Conservation (phyloP, 2,797 vertebrate genomes). For the Chloroceryle amazona region DNA sequence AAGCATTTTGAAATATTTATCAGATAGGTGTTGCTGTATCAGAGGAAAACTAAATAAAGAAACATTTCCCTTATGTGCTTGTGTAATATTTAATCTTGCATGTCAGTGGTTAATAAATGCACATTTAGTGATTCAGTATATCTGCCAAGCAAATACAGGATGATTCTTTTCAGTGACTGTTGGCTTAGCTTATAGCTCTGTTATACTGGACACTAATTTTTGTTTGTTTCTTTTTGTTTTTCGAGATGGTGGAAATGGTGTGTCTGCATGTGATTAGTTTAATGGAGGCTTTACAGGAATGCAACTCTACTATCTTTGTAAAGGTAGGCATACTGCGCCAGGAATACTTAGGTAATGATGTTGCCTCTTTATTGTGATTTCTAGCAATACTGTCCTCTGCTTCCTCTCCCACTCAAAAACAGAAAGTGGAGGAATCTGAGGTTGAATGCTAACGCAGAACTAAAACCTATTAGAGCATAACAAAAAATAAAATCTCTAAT, state of each 20-base stretch:
- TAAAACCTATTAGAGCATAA: background rate
- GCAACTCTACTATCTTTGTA: slow-evolving; percentile 98
- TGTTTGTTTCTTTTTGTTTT: background rate
- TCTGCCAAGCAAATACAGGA: background rate
- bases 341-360: background rate
- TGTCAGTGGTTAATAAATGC: background rate
- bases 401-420: background rate
- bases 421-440: background rate
- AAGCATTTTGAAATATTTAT: background rate
- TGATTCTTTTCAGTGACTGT: background rate
- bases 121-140: background rate
- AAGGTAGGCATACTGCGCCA: slow-evolving; percentile 86
- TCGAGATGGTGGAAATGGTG: slow-evolving; percentile 99
- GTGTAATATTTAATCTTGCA: background rate
- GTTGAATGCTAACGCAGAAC: background rate
- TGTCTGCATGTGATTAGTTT: slow-evolving; percentile 98
- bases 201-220: background rate
- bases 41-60: background rate
- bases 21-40: background rate
- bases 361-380: background rate
- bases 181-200: background rate
- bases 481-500: background rate
- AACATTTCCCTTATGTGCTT: background rate
- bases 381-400: background rate
- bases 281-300: slow-evolving; percentile 98